Evolutionary conservation across 1,140 invertebrate genomes (phyloP).

Genomic region (Asbolus verrucosus): DNA sequence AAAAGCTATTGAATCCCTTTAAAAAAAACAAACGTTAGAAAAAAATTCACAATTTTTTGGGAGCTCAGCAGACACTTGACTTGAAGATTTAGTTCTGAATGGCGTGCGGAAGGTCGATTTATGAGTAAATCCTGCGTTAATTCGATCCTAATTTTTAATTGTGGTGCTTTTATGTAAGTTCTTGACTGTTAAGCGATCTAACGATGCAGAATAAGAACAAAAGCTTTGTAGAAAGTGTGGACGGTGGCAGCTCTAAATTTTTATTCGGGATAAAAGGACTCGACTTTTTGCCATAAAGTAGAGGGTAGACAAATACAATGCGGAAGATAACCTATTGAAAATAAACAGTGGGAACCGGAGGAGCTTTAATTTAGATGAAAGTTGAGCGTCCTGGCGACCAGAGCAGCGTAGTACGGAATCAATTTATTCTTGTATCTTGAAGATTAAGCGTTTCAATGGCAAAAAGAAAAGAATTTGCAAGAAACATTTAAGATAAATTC

Average conservation of each 20-base stretch:
- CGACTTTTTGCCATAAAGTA: neutral
- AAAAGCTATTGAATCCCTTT: no score
- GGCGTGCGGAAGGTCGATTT: no score
- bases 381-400: neutral
- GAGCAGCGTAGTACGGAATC: constrained; percentile 6
- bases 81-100: no score
- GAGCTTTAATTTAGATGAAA: constrained; percentile 10
- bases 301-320: neutral
- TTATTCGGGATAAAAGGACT: neutral
- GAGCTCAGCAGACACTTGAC: no score
- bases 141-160: no score
- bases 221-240: no score
- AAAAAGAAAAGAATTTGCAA: constrained; percentile 23
- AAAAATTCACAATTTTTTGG: no score
- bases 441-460: constrained; percentile 33
- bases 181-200: no score
- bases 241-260: neutral
- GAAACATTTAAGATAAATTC: constrained; percentile 32
- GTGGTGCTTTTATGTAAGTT: no score
- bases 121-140: no score
- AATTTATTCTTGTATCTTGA: constrained; percentile 36
- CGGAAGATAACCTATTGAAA: constrained; percentile 4
- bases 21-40: no score
- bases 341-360: neutral
- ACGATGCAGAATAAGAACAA: no score